Percentiles rank a stretch among this genome's conserved stretches.
These are phyloP conservation scores for Eledone cirrhosa DNA, from an alignment of 2,888 invertebrate genomes.

Conservation along the genomic window DNA sequence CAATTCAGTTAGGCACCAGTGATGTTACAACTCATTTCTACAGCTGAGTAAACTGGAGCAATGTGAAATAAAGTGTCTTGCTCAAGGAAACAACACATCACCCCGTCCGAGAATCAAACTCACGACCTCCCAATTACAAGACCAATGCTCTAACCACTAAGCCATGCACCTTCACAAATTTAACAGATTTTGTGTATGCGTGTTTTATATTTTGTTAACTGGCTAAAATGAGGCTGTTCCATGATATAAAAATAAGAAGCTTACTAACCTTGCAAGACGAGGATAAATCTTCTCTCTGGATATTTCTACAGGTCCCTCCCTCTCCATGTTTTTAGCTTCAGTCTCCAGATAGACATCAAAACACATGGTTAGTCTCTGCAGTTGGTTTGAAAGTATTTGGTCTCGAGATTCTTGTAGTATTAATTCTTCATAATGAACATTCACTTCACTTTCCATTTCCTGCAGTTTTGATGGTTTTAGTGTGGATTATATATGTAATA, in stretches of 20 bases:
- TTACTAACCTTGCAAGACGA: slow-evolving; percentile 51
- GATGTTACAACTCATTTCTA: too few relatives aligned
- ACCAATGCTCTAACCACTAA: too few relatives aligned
- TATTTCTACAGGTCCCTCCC: slow-evolving; percentile 72
- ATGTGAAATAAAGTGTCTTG: too few relatives aligned
- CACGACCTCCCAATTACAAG: too few relatives aligned
- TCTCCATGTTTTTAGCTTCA: slow-evolving; percentile 70
- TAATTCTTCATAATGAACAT: slow-evolving; percentile 71
- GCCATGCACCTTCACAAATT: too few relatives aligned
- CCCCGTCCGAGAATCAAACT: too few relatives aligned
- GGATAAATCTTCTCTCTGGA: slow-evolving; percentile 82
- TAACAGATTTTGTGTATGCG: too few relatives aligned
- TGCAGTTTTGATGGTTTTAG: slow-evolving; percentile 52
- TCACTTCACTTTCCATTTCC: slow-evolving; percentile 79
- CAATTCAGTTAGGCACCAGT: too few relatives aligned
- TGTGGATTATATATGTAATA: too few relatives aligned
- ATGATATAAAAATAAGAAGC: neutral
- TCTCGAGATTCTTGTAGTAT: slow-evolving; percentile 62
- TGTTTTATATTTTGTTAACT: neutral
- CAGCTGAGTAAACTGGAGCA: too few relatives aligned
- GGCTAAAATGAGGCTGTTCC: neutral
- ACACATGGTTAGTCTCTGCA: slow-evolving; percentile 81
- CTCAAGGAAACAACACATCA: too few relatives aligned
- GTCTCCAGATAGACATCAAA: slow-evolving; percentile 89
- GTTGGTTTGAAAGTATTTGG: slow-evolving; percentile 78